phyloP scores from a whole-genome alignment of 2,888 invertebrate species.

The Tupiocoris notatus region DNA sequence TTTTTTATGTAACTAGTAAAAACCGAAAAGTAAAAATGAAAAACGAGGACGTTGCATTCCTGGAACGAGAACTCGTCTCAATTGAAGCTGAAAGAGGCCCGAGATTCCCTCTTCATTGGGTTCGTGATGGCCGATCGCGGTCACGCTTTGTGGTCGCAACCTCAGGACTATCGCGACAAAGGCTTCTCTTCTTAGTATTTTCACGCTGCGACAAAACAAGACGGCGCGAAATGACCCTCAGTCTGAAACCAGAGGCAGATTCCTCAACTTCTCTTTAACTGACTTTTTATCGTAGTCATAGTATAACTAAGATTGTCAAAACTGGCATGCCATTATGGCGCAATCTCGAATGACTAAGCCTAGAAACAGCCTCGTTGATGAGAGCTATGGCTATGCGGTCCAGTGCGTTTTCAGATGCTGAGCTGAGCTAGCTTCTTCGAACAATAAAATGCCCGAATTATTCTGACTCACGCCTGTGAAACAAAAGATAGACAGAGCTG shows the following conservation, averaged over 20 bases:
- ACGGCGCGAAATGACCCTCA: too few relatives aligned
- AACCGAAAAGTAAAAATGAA: neutral
- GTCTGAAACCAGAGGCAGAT: too few relatives aligned
- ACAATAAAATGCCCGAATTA: neutral
- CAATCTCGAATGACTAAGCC: neutral
- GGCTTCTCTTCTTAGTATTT: too few relatives aligned
- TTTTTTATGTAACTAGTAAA: too few relatives aligned
- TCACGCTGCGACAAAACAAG: neutral
- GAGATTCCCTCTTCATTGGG: neutral
- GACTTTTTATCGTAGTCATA: too few relatives aligned
- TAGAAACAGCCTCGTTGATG: neutral
- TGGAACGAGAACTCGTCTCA: neutral
- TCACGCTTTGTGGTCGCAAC: neutral
- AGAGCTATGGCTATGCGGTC: neutral
- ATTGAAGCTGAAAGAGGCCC: neutral
- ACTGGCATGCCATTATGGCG: neutral
- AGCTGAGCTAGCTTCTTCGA: neutral
- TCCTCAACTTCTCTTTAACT: too few relatives aligned
- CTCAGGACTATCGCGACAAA: neutral
- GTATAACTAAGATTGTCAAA: neutral
- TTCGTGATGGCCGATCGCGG: neutral
- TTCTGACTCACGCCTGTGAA: neutral
- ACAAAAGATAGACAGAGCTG: neutral
- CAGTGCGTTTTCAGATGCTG: neutral
- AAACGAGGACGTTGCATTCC: neutral